Evolutionary conservation across 2,113 vertebrate species (phyloP).

Genomic region (Lates calcarifer): DNA sequence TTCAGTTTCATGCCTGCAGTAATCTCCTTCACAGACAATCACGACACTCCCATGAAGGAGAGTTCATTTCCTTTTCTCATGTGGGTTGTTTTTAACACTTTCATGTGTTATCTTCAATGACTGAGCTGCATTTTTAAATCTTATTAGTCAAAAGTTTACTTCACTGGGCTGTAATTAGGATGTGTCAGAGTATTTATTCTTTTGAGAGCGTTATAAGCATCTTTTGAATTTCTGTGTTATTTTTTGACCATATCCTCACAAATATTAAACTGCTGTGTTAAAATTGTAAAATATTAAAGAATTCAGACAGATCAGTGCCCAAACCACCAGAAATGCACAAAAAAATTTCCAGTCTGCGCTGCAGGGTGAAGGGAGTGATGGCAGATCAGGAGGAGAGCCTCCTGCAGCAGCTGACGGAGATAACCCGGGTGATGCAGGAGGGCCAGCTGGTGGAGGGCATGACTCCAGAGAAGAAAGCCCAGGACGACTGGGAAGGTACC

Average conservation of each 20-base stretch:
- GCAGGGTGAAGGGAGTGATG: slow-evolving; percentile 85
- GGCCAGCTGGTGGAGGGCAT: slow-evolving; percentile 89
- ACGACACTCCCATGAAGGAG: background rate
- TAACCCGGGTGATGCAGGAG: slow-evolving; percentile 96
- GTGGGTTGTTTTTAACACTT: background rate
- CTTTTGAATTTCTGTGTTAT: too few relatives aligned
- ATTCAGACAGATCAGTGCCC: too few relatives aligned
- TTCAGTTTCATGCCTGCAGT: background rate
- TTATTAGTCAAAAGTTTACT: background rate
- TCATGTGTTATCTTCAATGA: background rate
- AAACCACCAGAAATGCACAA: too few relatives aligned
- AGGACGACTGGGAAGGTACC: slow-evolving; percentile 88
- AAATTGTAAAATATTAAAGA: too few relatives aligned
- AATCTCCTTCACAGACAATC: background rate
- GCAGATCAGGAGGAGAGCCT: slow-evolving; percentile 92
- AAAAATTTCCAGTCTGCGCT: background rate
- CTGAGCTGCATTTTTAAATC: background rate
- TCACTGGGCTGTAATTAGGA: too few relatives aligned
- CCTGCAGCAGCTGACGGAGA: slow-evolving; percentile 93
- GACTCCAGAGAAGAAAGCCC: slow-evolving; percentile 86
- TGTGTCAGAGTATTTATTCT: too few relatives aligned
- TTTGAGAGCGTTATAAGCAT: too few relatives aligned
- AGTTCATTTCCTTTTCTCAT: background rate
- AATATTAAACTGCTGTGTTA: too few relatives aligned
- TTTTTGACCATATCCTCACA: too few relatives aligned